phyloP scores from a whole-genome alignment of 92 coral and sea anemone species.

The Epizoanthus rinbou region DNA sequence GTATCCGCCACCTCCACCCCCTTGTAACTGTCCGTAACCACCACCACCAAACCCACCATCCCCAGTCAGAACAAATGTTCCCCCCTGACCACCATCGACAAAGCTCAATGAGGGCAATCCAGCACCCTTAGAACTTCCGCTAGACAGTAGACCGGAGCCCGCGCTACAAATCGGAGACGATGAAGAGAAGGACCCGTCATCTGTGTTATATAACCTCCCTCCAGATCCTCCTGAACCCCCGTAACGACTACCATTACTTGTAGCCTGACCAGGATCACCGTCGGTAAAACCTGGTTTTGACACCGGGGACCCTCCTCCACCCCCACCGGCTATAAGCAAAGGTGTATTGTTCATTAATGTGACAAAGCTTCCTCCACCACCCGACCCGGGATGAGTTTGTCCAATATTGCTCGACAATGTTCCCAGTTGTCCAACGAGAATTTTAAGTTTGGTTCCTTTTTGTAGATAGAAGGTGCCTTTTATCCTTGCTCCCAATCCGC shows the following conservation, averaged over 20 bases:
- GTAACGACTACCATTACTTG: conserved; percentile 62
- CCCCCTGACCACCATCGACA: conserved; percentile 66
- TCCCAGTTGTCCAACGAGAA: conserved; percentile 85
- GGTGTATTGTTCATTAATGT: conserved; percentile 58
- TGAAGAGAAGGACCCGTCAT: conserved; percentile 20
- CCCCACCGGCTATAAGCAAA: conserved; percentile 84
- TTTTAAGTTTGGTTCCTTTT: conserved; percentile 53
- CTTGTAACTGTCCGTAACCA: conserved; percentile 74
- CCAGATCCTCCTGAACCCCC: conserved; percentile 65
- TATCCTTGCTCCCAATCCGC: conserved; percentile 78
- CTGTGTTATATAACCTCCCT: conserved; percentile 50
- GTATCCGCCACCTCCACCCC: conserved; percentile 99
- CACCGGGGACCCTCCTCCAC: conserved; percentile 78
- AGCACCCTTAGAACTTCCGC: conserved; percentile 28
- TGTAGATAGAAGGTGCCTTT: conserved; percentile 64
- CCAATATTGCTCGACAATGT: not conserved
- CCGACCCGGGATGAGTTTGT: conserved; percentile 64
- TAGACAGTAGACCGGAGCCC: conserved; percentile 69
- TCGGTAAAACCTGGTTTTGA: conserved; percentile 33
- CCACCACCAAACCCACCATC: conserved; percentile 98
- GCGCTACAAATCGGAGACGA: conserved; percentile 45
- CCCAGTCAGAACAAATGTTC: not conserved
- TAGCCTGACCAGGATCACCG: conserved; percentile 85
- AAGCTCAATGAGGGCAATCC: conserved; percentile 49
- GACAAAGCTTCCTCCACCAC: conserved; percentile 90